Evolutionary conservation across 2,888 invertebrate species (phyloP), one percentile per base, ranked within the genome.

Genomic region (Drosophila paramelanica): DNA sequence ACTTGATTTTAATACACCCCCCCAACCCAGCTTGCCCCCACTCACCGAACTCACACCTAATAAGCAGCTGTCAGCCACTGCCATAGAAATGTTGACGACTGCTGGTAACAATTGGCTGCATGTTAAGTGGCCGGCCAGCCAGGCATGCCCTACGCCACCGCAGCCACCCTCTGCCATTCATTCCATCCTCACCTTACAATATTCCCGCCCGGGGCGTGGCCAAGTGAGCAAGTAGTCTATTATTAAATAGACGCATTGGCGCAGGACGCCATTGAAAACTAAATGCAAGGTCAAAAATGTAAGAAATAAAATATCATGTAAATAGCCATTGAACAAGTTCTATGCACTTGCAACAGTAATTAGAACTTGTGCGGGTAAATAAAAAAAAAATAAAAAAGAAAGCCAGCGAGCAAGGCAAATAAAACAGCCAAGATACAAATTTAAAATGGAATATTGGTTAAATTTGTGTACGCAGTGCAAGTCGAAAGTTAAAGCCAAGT

Each of bases 201-300:
- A 33, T 20, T 11, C 11, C 11, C 17, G 7, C 3, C 2, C 4
- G 20, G 20, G 60, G 61, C 69, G 68, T 42, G 47, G 64, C 27
- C 41, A 57, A 64, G 41, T 46, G 59, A 50, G 27, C 68, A 51
- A 49, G 55, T 31, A 31, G 52, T 61, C 81, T 70, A 67, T 73
- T 77, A 81, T 87, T 87, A 81, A 87, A 55, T 69, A 53, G 53
- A 78, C 49, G 67, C 68, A 68, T 33, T 70, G 83, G 61, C 58
- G 64, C 81, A 67, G 45, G 17, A 1, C 41, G 38, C 49, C 46
- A 53, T 66, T 74, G 42, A 70, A 60, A 56, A n/a, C 41, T 43
- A 36, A 45, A 41, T 7, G 49, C 84, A 81, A 83, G 87, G 81
- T 71, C 67, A 67, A 57, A 64, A 65, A 45, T 69, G 68, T 62